These are phyloP conservation scores for Chlorodrepanis virens DNA, from an alignment of 2,113 vertebrate genomes.

Conservation along the genomic window DNA sequence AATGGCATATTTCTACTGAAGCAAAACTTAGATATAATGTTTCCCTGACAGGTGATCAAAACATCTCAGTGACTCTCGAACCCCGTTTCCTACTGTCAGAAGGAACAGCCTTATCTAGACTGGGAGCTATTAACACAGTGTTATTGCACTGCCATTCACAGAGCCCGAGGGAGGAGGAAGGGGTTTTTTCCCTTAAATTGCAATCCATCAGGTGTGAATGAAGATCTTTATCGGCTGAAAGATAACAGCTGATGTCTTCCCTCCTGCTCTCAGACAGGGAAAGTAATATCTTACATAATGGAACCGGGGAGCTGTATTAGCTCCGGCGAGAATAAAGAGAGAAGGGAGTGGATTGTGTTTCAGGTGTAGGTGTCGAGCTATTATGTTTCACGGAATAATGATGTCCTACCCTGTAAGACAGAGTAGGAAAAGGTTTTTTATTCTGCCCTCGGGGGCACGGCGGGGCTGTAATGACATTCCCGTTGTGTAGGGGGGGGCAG, in stretches of 20 bases:
- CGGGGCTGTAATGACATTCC: conserved; percentile 32
- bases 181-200: not conserved
- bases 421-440: conserved; percentile 63
- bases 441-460: not conserved
- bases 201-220: conserved; percentile 36
- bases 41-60: conserved; percentile 60
- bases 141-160: conserved; percentile 46
- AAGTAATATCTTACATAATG: conserved; percentile 54
- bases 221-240: conserved; percentile 54
- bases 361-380: conserved; percentile 61
- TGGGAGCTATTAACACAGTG: conserved; percentile 40
- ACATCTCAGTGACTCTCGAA: conserved; percentile 25
- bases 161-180: conserved; percentile 8
- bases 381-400: conserved; percentile 54
- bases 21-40: not conserved
- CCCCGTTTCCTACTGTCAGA: conserved; percentile 30
- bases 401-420: conserved; percentile 24
- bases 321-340: not conserved
- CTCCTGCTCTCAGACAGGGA: conserved; percentile 52
- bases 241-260: conserved; percentile 59
- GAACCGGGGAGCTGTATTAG: conserved; percentile 17
- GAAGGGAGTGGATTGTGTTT: conserved; percentile 61
- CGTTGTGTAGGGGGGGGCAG: not conserved
- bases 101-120: conserved; percentile 26
- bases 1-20: conserved; percentile 5